Base-by-base conservation (phyloP, 1,140 invertebrate species). In the Drosophila orena region DNA sequence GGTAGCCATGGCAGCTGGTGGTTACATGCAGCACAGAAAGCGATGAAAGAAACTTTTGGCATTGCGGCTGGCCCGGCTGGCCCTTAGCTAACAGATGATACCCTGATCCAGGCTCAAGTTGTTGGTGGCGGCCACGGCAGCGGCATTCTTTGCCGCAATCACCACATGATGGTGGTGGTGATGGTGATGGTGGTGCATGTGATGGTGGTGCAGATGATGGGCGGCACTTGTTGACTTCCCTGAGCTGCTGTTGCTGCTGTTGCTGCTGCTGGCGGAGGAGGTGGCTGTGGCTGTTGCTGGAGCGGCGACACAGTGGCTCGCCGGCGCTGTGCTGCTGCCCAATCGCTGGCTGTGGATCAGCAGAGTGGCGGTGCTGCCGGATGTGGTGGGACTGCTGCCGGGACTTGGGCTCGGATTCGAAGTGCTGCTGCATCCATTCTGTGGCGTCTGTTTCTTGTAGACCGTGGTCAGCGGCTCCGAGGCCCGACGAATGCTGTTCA, bases 21-120 rank as follows among this genome's bases (percentile, higher is more conserved):
- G 91, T 78, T 92, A 92, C 91, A 92, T 92, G 74, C 91, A 92
- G 76, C 91, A 92, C 24, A 92, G 81, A 60, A 92, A 91, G 78
- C 91, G 90, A 77, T 92, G 88, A 90, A 92, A 92, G 81, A 92
- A 91, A 91, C 91, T 92, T 86, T 91, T 92, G 91, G 91, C 91
- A 91, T 92, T 92, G 77, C 91, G 89, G 56, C 90, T 83, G 74
- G 75, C 90, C 78, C 91, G 85, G 53, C 65, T 86, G 86, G 84
- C 90, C 91, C 84, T 92, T 92, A 92, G 91, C 91, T 92, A 92
- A 92, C 91, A 92, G 74, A 92, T 92, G 71, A 92, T 92, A 79
- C 91, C 91, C 79, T 92, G 91, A 59, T 92, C 91, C 73, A 92
- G 37, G 27, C 88, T 91, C 56, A 92, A 49, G 68, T 83, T 91